Conservation (phyloP, 1,140 invertebrate genomes). For the Branchinecta lindahli region DNA sequence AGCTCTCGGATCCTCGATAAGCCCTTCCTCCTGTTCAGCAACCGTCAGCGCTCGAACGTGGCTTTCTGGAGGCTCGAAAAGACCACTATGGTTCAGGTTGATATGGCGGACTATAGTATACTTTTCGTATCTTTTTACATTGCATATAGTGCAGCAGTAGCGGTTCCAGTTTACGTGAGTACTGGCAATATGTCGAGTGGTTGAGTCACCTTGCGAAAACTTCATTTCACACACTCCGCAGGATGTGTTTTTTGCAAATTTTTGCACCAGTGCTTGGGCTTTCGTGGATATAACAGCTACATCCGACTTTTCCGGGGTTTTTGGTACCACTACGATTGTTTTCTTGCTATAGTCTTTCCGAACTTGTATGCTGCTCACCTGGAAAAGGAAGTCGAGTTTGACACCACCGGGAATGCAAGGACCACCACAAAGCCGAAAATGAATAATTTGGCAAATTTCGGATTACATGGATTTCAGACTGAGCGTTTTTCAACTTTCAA, state of each 20-base stretch:
- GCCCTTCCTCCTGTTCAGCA: not conserved
- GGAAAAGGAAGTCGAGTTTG: not conserved
- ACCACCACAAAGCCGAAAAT: too few relatives aligned
- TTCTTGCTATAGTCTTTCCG: not conserved
- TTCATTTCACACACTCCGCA: not conserved
- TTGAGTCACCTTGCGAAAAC: not conserved
- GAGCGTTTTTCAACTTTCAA: too few relatives aligned
- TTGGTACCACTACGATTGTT: not conserved
- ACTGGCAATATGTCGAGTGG: not conserved
- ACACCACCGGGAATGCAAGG: too few relatives aligned
- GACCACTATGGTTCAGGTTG: not conserved
- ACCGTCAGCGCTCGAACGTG: not conserved
- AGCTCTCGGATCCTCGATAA: not conserved
- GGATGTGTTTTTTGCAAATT: not conserved
- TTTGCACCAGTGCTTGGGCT: not conserved
- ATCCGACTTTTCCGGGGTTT: not conserved
- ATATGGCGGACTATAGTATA: not conserved
- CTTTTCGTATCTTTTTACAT: not conserved
- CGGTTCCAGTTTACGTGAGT: not conserved
- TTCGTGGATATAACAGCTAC: not conserved
- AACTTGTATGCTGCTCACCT: not conserved
- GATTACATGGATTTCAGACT: too few relatives aligned
- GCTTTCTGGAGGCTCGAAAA: not conserved
- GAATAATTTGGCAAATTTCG: too few relatives aligned
- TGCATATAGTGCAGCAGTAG: not conserved